A percentile compares a stretch with the other conserved stretches of the same genome.
Evolutionary conservation across 2,113 vertebrate genomes (phyloP).

Genomic region (Oreochromis aureus): DNA sequence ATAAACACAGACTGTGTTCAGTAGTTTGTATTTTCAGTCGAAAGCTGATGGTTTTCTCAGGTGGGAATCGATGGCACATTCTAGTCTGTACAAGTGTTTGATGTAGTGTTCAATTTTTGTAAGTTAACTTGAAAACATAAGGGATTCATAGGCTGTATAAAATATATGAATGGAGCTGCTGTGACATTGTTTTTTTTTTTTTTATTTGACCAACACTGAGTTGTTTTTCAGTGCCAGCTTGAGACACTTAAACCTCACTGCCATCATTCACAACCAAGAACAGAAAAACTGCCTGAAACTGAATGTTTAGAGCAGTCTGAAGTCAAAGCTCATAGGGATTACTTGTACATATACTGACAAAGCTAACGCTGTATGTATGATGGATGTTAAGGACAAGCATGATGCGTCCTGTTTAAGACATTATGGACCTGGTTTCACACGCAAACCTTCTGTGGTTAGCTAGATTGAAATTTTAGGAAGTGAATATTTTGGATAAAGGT

Average conservation of each 20-base stretch:
- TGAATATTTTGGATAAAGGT: background rate
- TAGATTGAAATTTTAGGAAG: background rate
- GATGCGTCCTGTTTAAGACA: accelerated
- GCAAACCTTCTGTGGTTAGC: background rate
- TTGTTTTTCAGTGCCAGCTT: background rate
- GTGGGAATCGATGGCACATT: background rate
- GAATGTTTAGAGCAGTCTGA: background rate
- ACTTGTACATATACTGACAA: background rate
- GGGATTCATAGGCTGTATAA: background rate
- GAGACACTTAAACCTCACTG: background rate
- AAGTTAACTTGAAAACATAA: background rate
- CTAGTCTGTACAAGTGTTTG: background rate
- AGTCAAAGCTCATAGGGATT: background rate
- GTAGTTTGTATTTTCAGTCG: background rate
- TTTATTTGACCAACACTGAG: background rate
- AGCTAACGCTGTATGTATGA: background rate
- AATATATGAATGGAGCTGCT: accelerated
- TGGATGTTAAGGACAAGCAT: background rate
- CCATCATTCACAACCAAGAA: background rate
- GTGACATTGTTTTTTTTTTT: background rate
- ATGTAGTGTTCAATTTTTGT: background rate
- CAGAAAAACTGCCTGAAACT: background rate
- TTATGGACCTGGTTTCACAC: background rate
- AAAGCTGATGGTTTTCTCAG: background rate
- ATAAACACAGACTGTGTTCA: background rate